Evolutionary conservation across 2,113 vertebrate species (phyloP), one percentile per base, ranked within the genome.

Genomic region (Chaetodon trifascialis): DNA sequence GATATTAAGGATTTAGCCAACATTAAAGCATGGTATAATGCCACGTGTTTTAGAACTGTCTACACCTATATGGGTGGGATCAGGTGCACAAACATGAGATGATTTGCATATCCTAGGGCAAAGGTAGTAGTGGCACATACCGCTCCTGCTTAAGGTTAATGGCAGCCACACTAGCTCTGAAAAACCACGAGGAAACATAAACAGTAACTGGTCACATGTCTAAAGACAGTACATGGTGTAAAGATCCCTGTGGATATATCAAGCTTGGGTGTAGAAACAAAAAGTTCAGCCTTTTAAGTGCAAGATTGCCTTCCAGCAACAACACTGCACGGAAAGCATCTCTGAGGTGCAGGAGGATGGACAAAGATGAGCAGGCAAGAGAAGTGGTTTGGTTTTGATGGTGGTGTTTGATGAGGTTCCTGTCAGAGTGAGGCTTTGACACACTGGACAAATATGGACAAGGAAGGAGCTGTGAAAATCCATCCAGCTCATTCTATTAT

Each of bases 21-120:
- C 16, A 47, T 16, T 1, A 12, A 25, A 23, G 23, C 9, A 38
- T 36, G 54, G 30, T 25, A 74, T 83, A 66, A 77, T 75, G 86
- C 86, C 94, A 93, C 91, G 89, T 94, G 94, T 89, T 79, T 85
- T 46, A 17, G 51, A 52, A 15, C 19, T 63, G 78, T 65, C 21
- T 25, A 16, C 73, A 76, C 63, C 11, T 79, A 4, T 65, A 51
- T 88, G 59, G 84, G 58, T 47, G 80, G 68, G 75, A 75, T 75
- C 86, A 77, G 68, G 82, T 76, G 69, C 40, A 51, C n/a, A 7
- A 40, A 40, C 5, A 4, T 40, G 34, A 7, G 7, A 19, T 60
- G n/a, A 30, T 80, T 71, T 77, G 38, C 55, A 78, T 83, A n/a
- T 79, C 52, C 30, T 19, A 63, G 15, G 36, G 8, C 19, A 67